A percentile compares a stretch with the other conserved stretches of the same genome.
phyloP scores from a whole-genome alignment of 2,888 invertebrate genomes.

The Dryococelus australis region DNA sequence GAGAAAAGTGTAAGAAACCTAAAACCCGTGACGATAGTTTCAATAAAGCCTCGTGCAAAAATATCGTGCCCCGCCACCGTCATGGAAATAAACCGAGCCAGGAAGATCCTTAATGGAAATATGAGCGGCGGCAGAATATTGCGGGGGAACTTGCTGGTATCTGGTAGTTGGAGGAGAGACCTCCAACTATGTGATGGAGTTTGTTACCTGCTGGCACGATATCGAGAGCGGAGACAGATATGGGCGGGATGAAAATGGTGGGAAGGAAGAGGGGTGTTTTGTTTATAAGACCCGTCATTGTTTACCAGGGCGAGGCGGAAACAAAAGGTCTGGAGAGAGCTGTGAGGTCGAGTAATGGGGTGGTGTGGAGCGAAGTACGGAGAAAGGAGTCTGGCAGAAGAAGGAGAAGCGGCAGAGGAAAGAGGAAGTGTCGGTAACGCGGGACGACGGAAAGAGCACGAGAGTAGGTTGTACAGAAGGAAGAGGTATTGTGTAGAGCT shows the following conservation, averaged over 20 bases:
- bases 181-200: background rate
- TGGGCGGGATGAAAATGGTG: too few species aligned
- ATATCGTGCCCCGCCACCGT: background rate
- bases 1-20: too few species aligned
- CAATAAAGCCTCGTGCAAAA: background rate
- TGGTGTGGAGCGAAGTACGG: background rate
- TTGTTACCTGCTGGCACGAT: background rate
- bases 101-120: too few species aligned
- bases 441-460: too few species aligned
- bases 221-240: background rate
- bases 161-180: background rate
- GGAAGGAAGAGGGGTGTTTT: background rate
- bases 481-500: too few species aligned
- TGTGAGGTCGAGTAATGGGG: background rate
- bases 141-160: background rate
- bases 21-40: too few species aligned
- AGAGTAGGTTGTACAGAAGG: too few species aligned
- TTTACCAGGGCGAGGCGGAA: conserved; percentile 1
- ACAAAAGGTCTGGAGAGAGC: background rate
- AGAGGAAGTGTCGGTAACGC: background rate
- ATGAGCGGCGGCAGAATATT: too few species aligned
- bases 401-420: too few species aligned
- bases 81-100: background rate
- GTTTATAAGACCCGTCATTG: background rate
- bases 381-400: background rate